These are phyloP conservation scores for Gorsachius magnificus DNA, from an alignment of 2,797 vertebrate genomes.

Conservation along the genomic window DNA sequence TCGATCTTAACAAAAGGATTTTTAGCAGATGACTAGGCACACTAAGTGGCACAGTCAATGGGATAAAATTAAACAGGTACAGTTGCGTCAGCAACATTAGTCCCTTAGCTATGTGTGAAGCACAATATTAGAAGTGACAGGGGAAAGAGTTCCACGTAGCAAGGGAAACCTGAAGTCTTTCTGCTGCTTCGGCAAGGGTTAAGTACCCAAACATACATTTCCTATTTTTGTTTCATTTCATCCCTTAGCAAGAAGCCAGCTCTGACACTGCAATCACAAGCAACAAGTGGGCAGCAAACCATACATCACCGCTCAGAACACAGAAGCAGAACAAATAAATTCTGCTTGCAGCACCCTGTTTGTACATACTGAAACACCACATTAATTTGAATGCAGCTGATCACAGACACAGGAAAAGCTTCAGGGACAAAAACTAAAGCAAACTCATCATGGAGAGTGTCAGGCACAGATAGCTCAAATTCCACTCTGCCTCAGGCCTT, in stretches of 20 bases:
- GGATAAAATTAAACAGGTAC: conserved; percentile 22
- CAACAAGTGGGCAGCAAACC: not conserved
- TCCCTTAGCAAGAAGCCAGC: not conserved
- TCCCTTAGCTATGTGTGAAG: not conserved
- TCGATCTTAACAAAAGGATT: conserved; percentile 29
- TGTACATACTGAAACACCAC: not conserved
- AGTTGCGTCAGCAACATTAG: not conserved
- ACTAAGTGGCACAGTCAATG: not conserved
- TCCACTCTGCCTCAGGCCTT: not conserved
- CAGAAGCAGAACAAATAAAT: not conserved
- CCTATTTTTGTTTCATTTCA: not conserved
- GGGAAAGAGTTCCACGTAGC: not conserved
- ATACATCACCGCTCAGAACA: not conserved
- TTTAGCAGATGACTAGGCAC: conserved; percentile 47
- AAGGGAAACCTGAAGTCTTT: not conserved
- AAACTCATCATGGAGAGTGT: not conserved
- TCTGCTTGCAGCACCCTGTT: not conserved
- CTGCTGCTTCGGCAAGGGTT: not conserved
- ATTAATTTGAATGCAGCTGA: not conserved
- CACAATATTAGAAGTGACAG: not conserved
- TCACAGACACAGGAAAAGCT: not conserved
- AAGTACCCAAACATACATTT: not conserved
- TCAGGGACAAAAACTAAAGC: not conserved
- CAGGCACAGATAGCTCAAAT: not conserved
- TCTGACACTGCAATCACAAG: not conserved